These are phyloP conservation scores for Bubo blakistoni DNA, from an alignment of 2,113 vertebrate genomes.

Conservation along the genomic window DNA sequence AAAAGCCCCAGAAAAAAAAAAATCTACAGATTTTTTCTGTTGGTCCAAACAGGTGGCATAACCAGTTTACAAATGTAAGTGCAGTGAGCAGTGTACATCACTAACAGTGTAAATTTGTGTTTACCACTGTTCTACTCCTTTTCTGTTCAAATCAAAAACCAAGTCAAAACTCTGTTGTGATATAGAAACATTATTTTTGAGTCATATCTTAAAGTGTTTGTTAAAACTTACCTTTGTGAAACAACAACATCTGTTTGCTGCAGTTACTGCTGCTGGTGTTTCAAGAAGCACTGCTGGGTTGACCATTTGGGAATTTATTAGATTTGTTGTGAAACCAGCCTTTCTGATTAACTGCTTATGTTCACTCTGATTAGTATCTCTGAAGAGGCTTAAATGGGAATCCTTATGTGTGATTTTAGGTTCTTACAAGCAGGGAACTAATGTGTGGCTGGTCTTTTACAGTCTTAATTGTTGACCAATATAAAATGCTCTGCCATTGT, in stretches of 20 bases:
- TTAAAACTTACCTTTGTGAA: constrained; percentile 16
- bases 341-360: background rate
- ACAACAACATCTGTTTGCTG: constrained; percentile 32
- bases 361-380: background rate
- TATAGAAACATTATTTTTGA: background rate
- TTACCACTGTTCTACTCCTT: background rate
- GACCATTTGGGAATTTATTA: constrained; percentile 21
- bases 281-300: background rate
- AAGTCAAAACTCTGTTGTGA: background rate
- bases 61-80: background rate
- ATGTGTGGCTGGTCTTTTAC: background rate
- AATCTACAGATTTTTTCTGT: background rate
- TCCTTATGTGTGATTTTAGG: background rate
- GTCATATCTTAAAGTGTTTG: background rate
- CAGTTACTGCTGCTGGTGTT: background rate
- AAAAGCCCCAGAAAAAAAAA: background rate
- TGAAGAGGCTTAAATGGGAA: background rate
- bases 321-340: background rate
- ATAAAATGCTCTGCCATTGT: background rate
- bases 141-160: background rate
- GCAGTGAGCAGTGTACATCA: background rate
- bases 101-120: background rate
- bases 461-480: background rate
- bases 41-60: background rate
- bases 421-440: background rate